These are phyloP conservation scores for Pterostichus madidus DNA, from an alignment of 2,888 invertebrate genomes.

Conservation along the genomic window DNA sequence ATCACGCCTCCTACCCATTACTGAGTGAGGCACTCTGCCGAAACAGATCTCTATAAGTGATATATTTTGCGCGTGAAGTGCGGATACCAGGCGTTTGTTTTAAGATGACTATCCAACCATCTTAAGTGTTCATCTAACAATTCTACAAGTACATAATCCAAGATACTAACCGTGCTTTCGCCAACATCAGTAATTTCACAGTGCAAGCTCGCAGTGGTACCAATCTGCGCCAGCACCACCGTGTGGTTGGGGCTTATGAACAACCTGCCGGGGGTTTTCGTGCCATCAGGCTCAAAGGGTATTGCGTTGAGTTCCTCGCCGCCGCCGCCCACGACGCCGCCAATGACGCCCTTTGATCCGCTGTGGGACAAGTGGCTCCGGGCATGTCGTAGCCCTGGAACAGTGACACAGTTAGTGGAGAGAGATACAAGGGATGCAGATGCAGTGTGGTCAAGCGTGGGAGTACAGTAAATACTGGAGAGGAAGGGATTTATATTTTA, in stretches of 20 bases:
- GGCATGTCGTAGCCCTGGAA: slow-evolving; percentile 50
- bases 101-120: no score
- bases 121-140: background rate
- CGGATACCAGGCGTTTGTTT: no score
- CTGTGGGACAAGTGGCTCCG: slow-evolving; percentile 55
- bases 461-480: no score
- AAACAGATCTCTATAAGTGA: no score
- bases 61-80: no score
- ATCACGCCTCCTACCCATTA: no score
- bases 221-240: slow-evolving; percentile 82
- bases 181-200: slow-evolving; percentile 83
- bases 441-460: background rate
- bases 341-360: slow-evolving; percentile 39
- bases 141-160: slow-evolving; percentile 18
- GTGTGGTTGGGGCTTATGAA: slow-evolving; percentile 83
- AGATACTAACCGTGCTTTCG: slow-evolving; percentile 81
- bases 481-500: no score
- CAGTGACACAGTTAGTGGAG: background rate
- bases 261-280: slow-evolving; percentile 74
- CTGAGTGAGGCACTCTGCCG: no score
- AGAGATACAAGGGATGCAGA: background rate
- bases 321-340: background rate
- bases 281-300: slow-evolving; percentile 54
- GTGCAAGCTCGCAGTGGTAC: slow-evolving; percentile 82
- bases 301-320: slow-evolving; percentile 57